A percentile compares a stretch with the other conserved stretches of the same genome.
These are phyloP conservation scores for Betta splendens DNA, from an alignment of 2,797 vertebrate species.

Conservation along the genomic window DNA sequence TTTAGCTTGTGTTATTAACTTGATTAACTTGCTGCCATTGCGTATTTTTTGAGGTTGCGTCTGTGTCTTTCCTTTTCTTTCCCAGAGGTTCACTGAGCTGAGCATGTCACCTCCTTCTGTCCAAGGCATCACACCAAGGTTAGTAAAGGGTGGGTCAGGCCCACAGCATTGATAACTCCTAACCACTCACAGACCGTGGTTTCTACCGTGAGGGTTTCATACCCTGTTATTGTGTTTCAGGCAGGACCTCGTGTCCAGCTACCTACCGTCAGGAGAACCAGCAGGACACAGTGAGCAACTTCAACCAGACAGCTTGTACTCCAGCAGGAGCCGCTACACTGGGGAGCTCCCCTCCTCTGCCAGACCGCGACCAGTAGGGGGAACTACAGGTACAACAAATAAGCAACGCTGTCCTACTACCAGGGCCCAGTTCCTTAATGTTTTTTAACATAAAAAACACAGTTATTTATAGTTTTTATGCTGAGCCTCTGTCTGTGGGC, in stretches of 20 bases:
- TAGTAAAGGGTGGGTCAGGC: conserved; percentile 58
- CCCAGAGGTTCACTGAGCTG: conserved; percentile 89
- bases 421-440: not conserved
- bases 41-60: no score
- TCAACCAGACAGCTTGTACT: conserved; percentile 82
- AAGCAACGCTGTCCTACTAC: not conserved
- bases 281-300: conserved; percentile 69
- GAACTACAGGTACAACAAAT: conserved; percentile 86
- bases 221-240: conserved; percentile 76
- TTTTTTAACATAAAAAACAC: no score
- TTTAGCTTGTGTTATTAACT: not conserved
- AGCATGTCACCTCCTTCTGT: conserved; percentile 84
- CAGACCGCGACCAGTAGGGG: conserved; percentile 91
- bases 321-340: conserved; percentile 83
- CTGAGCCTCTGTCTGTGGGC: not conserved
- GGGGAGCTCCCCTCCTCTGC: conserved; percentile 90
- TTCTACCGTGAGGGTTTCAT: not conserved
- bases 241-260: conserved; percentile 84
- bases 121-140: conserved; percentile 88
- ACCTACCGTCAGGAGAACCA: conserved; percentile 82
- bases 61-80: conserved; percentile 2
- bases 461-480: not conserved
- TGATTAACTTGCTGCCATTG: no score
- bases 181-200: no score
- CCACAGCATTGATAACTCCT: conserved; percentile 32